These are phyloP conservation scores for Chrysochloris asiatica DNA, from an alignment of 2,113 vertebrate genomes.

Conservation along the genomic window DNA sequence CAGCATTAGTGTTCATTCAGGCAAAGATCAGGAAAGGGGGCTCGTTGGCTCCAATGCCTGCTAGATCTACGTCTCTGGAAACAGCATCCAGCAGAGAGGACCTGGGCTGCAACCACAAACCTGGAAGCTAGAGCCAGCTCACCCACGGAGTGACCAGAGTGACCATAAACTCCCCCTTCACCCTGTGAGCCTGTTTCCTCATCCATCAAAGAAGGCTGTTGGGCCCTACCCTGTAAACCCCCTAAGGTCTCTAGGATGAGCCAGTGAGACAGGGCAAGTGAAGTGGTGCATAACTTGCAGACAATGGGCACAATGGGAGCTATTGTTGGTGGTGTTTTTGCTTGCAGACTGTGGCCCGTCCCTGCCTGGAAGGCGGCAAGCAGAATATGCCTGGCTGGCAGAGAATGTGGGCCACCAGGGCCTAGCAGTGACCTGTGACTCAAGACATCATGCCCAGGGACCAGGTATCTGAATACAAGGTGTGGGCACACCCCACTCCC, in stretches of 20 bases:
- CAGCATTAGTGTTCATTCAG: background rate
- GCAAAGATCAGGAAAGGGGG: accelerated
- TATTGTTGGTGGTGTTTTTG: background rate
- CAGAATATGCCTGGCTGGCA: background rate
- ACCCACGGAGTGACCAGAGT: background rate
- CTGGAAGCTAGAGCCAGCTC: background rate
- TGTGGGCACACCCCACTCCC: background rate
- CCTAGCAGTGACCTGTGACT: background rate
- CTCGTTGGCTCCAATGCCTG: background rate
- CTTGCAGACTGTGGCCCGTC: background rate
- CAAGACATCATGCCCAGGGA: background rate
- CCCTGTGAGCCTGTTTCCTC: background rate
- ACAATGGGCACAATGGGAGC: accelerated
- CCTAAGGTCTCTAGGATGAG: background rate
- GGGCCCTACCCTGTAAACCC: background rate
- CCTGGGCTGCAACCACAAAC: background rate
- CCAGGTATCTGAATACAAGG: background rate
- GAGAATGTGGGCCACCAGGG: background rate
- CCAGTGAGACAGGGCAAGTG: background rate
- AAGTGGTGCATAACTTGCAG: background rate
- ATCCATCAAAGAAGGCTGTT: background rate
- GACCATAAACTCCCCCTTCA: background rate
- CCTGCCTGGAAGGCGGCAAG: background rate
- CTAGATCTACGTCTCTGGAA: accelerated
- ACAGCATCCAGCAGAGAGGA: background rate